Base-by-base conservation (phyloP, 2,888 invertebrate genomes). In the Aromia moschata region DNA sequence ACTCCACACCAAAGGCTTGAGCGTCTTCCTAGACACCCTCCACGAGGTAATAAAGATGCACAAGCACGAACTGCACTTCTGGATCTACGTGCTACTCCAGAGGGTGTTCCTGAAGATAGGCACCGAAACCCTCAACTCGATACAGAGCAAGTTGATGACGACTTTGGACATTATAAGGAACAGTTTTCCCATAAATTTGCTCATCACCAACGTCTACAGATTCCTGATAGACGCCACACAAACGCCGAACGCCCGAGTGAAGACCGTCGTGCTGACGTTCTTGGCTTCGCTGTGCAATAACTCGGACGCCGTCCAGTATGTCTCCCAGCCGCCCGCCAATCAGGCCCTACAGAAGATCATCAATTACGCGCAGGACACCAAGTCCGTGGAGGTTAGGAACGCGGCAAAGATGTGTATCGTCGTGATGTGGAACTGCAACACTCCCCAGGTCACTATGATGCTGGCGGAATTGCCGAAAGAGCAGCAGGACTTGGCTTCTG, bases 1-100 rank as follows among this genome's bases (percentile, higher is more conserved):
- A 98, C 81, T 93, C 96, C 94, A 98, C 83, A 88, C 96, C 71
- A 92, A 94, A 83, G 96, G 96, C 68, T 93, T 98, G 82, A 92
- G 93, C 44, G 83, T 97, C 60, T 95, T 97, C 80, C 83, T 98
- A 77, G 98, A 98, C 78, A 93, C 96, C 0, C 87, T 98, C 36
- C 92, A 93, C 73, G 96, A 96, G 77, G 84, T 98, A 73, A 89
- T 98, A 53, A 84, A 89, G 62, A 88, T 91, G 33, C 95, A 98
- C 81, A 90, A 91, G 76, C 87, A 87, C 64, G 95, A 97, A 76
- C 84, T 98, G 49, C 88, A 91, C 72, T 95, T 94, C 78, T 98
- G 98, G 96, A 85, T 98, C 1, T 96, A 96, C 75, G 90, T 96
- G 69, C 84, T 98, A 49, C 85, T 98, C 77, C 81, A 79, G 79